Evolutionary conservation across 2,113 vertebrate genomes (phyloP), one percentile per base, ranked within the genome.

Genomic region (Dicentrarchus labrax): DNA sequence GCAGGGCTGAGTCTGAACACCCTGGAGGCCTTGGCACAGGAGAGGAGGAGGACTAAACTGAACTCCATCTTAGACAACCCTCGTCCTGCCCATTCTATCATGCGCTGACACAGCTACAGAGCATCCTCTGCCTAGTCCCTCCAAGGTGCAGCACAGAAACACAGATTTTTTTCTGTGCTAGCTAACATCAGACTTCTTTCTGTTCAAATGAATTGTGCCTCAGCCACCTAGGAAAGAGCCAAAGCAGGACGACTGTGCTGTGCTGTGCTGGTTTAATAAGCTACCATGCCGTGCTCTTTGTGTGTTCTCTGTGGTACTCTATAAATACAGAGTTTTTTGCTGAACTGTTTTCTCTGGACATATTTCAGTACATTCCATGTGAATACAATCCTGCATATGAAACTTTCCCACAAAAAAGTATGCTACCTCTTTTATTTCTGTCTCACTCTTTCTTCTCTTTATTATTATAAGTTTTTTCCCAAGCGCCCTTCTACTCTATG

Each of bases 1-100:
- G 84, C 73, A 21, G 56, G 64, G 59, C 76, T 56, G 68, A 84
- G 79, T 85, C 82, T 83, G 69, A 83, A 89, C 59, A 81, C 91
- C 90, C 84, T 16, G 38, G 87, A 92, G 85, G 84, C 57, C 59
- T 61, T 5, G 61, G 69, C 78, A 69, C 62, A 41, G 60, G 84
- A 80, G 70, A 82, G 50, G 13, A 74, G 39, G 62, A 75, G 65
- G 68, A 87, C 62, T 72, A 74, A 83, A 86, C 81, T 84, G n/a
- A 86, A 84, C 80, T 90, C 75, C 67, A 65, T 86, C 69, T 69
- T 45, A 72, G 78, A 72, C 81, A 75, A 47, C 68, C 36, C 50
- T 82, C 7, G 24, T 79, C 69, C 57, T 85, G 64, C 76, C 56
- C 78, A 7, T 76, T 84, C 86, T 39, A 73, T 89, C 79, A 70